Evolutionary conservation across 2,888 invertebrate genomes (phyloP).

Genomic region (Leptinotarsa rubiginosa): DNA sequence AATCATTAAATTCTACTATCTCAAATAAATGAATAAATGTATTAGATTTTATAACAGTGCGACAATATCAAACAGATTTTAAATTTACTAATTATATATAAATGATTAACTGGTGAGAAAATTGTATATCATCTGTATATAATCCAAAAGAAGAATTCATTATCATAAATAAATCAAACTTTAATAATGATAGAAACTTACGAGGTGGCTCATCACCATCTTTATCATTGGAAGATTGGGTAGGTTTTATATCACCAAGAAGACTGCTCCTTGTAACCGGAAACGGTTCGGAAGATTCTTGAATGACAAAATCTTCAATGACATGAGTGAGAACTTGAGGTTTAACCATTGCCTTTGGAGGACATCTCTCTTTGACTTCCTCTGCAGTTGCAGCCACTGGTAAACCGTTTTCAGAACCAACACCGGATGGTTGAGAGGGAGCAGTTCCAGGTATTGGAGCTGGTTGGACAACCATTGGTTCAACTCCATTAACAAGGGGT

Average conservation of each 20-base stretch:
- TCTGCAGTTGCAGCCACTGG: slow-evolving; percentile 63
- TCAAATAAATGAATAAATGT: no score
- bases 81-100: no score
- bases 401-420: slow-evolving; percentile 56
- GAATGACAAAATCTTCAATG: slow-evolving; percentile 96
- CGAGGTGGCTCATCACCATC: slow-evolving; percentile 81
- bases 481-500: slow-evolving; percentile 47
- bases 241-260: slow-evolving; percentile 63
- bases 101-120: no score
- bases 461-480: slow-evolving; percentile 55
- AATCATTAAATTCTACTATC: no score
- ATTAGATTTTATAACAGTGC: no score
- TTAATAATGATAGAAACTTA: slow-evolving; percentile 66
- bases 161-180: no score
- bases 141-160: no score
- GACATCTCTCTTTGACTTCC: slow-evolving; percentile 67
- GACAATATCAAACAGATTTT: no score
- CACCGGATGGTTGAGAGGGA: slow-evolving; percentile 56
- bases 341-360: slow-evolving; percentile 93
- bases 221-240: slow-evolving; percentile 69
- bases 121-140: no score
- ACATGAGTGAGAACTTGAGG: slow-evolving; percentile 96
- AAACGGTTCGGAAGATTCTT: slow-evolving; percentile 92
- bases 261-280: slow-evolving; percentile 75
- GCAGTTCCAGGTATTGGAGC: slow-evolving; percentile 63